A percentile compares a stretch with the other conserved stretches of the same genome.
Conservation (phyloP, 2,797 vertebrate genomes). For the Pangasius larnaudii region DNA sequence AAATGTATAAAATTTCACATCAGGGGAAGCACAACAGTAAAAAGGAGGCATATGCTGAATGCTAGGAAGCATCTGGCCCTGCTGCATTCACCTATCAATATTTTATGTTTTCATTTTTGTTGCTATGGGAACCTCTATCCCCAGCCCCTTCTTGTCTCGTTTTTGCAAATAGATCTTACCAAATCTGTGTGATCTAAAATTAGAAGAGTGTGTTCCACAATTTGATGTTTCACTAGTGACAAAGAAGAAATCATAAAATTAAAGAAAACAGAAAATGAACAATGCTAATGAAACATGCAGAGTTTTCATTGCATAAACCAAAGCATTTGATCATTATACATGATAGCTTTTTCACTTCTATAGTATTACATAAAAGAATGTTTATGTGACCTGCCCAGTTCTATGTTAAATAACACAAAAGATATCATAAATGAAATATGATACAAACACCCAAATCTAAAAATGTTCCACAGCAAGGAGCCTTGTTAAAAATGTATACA, state of each 20-base stretch:
- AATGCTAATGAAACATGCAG: background rate
- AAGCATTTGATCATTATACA: background rate
- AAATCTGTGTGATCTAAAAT: constrained; percentile 6
- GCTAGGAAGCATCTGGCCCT: constrained; percentile 18
- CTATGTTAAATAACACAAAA: background rate
- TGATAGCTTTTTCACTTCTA: background rate
- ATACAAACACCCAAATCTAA: background rate
- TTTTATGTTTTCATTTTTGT: constrained; percentile 59
- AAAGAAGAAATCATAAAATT: background rate
- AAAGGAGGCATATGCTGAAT: constrained; percentile 31
- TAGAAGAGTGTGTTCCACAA: background rate
- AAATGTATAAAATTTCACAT: constrained; percentile 10
- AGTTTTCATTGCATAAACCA: background rate
- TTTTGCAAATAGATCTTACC: constrained; percentile 14
- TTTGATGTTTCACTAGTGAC: background rate
- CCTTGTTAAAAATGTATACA: background rate
- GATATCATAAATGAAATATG: background rate
- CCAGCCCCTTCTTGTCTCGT: constrained; percentile 22
- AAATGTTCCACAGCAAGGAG: background rate
- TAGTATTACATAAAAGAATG: background rate
- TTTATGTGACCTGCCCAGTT: background rate
- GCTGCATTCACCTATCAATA: constrained; percentile 55
- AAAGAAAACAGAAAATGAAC: background rate
- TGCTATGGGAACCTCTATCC: constrained; percentile 54
- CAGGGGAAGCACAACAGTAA: background rate